Percentiles rank a stretch among this genome's conserved stretches.
Conservation (phyloP, 2,888 invertebrate genomes). For the Timema podura region DNA sequence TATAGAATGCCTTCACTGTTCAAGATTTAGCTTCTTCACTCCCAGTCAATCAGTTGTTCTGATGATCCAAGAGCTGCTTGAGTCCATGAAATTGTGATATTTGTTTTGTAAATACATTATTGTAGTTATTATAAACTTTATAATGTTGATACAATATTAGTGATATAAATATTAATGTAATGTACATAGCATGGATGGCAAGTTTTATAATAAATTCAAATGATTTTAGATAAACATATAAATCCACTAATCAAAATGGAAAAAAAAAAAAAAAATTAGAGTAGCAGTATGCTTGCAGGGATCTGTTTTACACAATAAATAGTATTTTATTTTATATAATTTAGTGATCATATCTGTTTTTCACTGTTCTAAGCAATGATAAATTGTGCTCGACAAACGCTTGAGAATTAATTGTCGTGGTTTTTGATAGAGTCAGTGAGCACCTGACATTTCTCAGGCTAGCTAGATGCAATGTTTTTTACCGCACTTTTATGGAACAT, state of each 20-base stretch:
- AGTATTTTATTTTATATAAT: no score
- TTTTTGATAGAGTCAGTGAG: no score
- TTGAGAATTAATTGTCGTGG: no score
- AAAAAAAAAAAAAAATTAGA: neutral
- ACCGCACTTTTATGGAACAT: constrained; percentile 9
- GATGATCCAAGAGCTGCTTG: no score
- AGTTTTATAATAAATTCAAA: constrained; percentile 20
- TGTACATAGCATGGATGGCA: constrained; percentile 31
- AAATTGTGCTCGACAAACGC: no score
- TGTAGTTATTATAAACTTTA: constrained; percentile 13
- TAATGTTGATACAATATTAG: constrained; percentile 25
- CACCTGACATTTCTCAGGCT: neutral
- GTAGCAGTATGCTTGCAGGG: neutral
- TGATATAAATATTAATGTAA: constrained; percentile 23
- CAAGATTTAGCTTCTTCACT: no score
- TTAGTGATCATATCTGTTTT: no score
- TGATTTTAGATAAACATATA: constrained; percentile 7
- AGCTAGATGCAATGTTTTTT: constrained; percentile 5
- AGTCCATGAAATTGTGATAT: no score
- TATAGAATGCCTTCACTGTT: no score
- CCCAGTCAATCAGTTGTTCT: no score
- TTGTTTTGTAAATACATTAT: constrained; percentile 15
- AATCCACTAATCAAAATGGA: neutral
- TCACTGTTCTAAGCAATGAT: no score
- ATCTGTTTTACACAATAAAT: no score